Percentiles rank a stretch among this genome's conserved stretches.
phyloP scores from a whole-genome alignment of 1,140 invertebrate genomes.

The Nasonia giraulti region DNA sequence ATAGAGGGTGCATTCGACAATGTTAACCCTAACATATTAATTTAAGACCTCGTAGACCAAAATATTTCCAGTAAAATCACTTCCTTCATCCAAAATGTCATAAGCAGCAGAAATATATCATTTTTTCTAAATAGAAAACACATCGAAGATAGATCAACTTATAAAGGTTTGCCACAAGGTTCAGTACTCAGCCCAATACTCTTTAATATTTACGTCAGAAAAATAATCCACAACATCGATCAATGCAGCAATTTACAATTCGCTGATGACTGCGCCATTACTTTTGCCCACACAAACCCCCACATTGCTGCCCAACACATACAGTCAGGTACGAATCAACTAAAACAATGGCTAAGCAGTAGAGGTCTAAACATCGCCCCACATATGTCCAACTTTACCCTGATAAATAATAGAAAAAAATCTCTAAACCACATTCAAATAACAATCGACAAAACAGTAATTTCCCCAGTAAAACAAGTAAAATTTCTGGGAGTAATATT shows the following conservation, averaged over 20 bases:
- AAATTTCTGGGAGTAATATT: conserved; percentile 54
- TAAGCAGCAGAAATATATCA: conserved; percentile 12
- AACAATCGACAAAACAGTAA: conserved; percentile 20
- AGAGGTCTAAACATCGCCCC: conserved; percentile 30
- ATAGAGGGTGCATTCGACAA: conserved; percentile 54
- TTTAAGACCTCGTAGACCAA: conserved; percentile 23
- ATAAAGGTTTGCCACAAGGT: conserved; percentile 46
- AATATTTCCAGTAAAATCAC: conserved; percentile 10
- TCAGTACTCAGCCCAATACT: conserved; percentile 48
- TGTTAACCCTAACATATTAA: conserved; percentile 38
- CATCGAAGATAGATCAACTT: neutral
- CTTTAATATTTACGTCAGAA: conserved; percentile 48
- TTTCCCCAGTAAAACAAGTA: conserved; percentile 4
- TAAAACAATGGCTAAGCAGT: conserved; percentile 28
- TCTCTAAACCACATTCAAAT: conserved; percentile 14
- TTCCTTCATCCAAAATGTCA: conserved; percentile 17
- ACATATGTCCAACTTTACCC: conserved; percentile 44
- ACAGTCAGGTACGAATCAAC: neutral
- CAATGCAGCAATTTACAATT: conserved; percentile 30
- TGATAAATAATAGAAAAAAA: conserved; percentile 29
- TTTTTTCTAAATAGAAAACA: conserved; percentile 11
- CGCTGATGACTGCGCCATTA: conserved; percentile 48
- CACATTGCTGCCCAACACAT: neutral
- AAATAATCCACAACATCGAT: conserved; percentile 22
- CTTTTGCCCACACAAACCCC: neutral